Evolutionary conservation across 2,113 vertebrate species (phyloP), one percentile per base, ranked within the genome.

Genomic region (Eonycteris spelaea): DNA sequence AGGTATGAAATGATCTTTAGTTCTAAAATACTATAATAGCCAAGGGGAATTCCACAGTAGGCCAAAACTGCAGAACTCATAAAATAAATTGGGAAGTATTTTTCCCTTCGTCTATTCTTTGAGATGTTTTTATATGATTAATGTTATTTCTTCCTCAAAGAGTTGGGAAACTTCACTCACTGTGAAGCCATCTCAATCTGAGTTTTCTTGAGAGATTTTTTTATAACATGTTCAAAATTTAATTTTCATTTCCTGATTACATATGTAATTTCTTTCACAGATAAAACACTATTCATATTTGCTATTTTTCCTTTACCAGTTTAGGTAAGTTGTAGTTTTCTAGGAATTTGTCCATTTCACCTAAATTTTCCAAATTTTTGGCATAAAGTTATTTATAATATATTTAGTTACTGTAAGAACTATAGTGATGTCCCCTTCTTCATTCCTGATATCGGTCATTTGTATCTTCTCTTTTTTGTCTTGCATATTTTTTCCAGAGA

Each of bases 271-370:
- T 94, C 9, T 55, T 82, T 94, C 55, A 71, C 12, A 71, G 67
- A 93, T 59, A 80, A 95, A 83, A 87, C 38, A 71, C 35, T 86
- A 80, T 73, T 88, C 26, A 57, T 7, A 67, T 85, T 95, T 95
- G 48, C 40, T 93, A 57, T 40, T 26, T 77, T 74, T 80, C 38
- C 48, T 68, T 33, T 74, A 38, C 48, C 26, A 63, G 5, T 86
- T 82, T 68, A 79, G 40, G 48, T 61, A 48, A 93, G 14, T 59
- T 89, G 35, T 74, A 14, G 51, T 84, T 80, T 93, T 90, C 40
- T 61, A 90, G 53, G 1, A 68, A 90, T n/a, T 38, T 33, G 28
- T 71, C 26, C 53, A 91, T 57, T 95, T 91, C 21, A 67, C 43
- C 28, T 59, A 95, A 85, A 59, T 74, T 89, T 79, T 73, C 40